phyloP scores from a whole-genome alignment of 1,140 invertebrate species.

The Ylistrum balloti region DNA sequence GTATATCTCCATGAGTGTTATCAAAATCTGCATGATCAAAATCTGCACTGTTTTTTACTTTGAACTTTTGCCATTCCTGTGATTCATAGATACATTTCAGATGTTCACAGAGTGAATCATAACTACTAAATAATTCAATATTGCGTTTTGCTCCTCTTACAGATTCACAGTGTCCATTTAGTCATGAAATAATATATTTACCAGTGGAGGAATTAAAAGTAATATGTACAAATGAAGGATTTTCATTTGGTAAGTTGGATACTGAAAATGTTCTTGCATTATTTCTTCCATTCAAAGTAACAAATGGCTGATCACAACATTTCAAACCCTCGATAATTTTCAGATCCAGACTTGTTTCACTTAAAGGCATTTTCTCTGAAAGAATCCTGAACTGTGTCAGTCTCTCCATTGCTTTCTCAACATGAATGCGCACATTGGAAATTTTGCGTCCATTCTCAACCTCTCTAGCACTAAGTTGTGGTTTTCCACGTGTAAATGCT shows the following conservation, averaged over 20 bases:
- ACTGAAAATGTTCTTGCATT: slow-evolving; percentile 52
- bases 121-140: slow-evolving; percentile 16
- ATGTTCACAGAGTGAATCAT: background rate
- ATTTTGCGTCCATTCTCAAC: slow-evolving; percentile 23
- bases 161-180: slow-evolving; percentile 51
- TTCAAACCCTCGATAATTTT: slow-evolving; percentile 20
- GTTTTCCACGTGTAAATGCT: slow-evolving; percentile 45
- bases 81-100: background rate
- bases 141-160: slow-evolving; percentile 55
- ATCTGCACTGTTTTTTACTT: background rate
- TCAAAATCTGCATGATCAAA: slow-evolving; percentile 29
- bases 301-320: background rate
- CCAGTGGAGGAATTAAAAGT: slow-evolving; percentile 30
- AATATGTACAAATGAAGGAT: slow-evolving; percentile 53
- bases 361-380: too few species aligned
- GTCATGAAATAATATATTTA: slow-evolving; percentile 43
- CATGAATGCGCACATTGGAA: slow-evolving; percentile 42
- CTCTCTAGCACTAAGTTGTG: slow-evolving; percentile 43
- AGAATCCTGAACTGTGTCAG: too few species aligned
- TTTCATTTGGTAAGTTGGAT: slow-evolving; percentile 10
- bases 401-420: too few species aligned
- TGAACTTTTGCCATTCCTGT: background rate
- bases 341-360: background rate
- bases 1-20: slow-evolving; percentile 46
- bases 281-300: slow-evolving; percentile 20